Percentiles rank a stretch among this genome's conserved stretches.
Conservation (phyloP, 1,140 invertebrate species). For the Magallana angulata region DNA sequence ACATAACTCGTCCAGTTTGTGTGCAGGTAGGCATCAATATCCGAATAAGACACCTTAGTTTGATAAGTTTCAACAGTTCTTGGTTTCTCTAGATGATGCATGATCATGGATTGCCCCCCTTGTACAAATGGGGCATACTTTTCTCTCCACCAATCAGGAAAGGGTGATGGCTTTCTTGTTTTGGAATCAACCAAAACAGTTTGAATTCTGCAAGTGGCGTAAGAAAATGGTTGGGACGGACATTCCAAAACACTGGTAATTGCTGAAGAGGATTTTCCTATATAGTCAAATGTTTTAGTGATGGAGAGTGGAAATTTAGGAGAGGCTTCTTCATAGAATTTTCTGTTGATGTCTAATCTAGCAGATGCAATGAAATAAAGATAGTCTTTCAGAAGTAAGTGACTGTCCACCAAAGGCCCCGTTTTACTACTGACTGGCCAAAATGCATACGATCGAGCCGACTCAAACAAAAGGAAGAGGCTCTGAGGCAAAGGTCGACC, state of each 20-base stretch:
- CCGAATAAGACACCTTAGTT: conserved; percentile 43
- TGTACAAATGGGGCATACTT: conserved; percentile 51
- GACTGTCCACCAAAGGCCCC: conserved; percentile 25
- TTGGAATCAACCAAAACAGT: conserved; percentile 54
- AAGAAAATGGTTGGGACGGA: neutral
- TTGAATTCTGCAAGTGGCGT: conserved; percentile 51
- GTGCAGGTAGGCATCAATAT: conserved; percentile 58
- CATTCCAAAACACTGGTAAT: conserved; percentile 41
- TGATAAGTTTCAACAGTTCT: neutral
- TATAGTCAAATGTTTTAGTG: conserved; percentile 42
- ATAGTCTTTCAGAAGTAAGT: conserved; percentile 29
- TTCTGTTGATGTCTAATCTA: conserved; percentile 23
- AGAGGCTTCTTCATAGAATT: conserved; percentile 23
- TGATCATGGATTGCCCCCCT: conserved; percentile 38
- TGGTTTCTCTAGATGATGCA: conserved; percentile 40
- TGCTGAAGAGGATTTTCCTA: conserved; percentile 56
- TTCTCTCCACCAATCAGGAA: conserved; percentile 62
- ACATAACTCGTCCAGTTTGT: conserved; percentile 57
- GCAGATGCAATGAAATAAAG: conserved; percentile 42
- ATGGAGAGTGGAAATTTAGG: conserved; percentile 48
- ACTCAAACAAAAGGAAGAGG: conserved; percentile 43
- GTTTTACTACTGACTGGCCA: conserved; percentile 36
- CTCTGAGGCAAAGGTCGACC: neutral
- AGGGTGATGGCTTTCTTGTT: conserved; percentile 54
- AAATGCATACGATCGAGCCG: conserved; percentile 22